A percentile compares a stretch with the other conserved stretches of the same genome.
phyloP scores from a whole-genome alignment of 2,888 invertebrate genomes.

The Xanthorhoe spadicearia region DNA sequence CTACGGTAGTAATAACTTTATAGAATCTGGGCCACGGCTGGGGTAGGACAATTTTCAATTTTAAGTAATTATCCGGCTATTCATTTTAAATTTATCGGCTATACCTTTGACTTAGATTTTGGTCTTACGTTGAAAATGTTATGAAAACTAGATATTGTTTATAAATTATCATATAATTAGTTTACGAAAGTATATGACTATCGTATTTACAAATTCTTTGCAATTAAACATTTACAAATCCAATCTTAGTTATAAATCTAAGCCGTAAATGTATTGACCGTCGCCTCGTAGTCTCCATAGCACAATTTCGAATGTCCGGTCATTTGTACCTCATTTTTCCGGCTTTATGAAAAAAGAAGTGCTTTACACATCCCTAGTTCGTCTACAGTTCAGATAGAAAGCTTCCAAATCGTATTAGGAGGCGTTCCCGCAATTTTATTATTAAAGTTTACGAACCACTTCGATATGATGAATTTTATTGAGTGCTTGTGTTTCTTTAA shows the following conservation, averaged over 20 bases:
- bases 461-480: conserved; percentile 41
- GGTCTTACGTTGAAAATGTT: background rate
- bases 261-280: no score
- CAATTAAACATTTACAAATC: no score
- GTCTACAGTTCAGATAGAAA: conserved; percentile 31
- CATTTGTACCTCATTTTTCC: conserved; percentile 5
- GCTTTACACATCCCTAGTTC: conserved; percentile 22
- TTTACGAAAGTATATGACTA: no score
- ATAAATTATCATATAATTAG: no score
- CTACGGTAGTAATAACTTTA: conserved; percentile 62
- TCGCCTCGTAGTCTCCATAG: no score
- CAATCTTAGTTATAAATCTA: no score
- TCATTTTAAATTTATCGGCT: background rate
- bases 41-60: conserved; percentile 14
- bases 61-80: background rate
- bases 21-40: conserved; percentile 53
- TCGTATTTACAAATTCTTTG: no score
- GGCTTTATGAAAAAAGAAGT: no score
- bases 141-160: no score
- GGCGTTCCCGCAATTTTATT: conserved; percentile 51
- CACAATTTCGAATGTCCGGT: background rate
- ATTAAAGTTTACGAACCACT: conserved; percentile 50
- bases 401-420: conserved; percentile 52
- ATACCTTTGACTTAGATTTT: background rate
- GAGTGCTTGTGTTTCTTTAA: conserved; percentile 30